Conservation (phyloP, 2,888 invertebrate genomes). For the Chironomus tentans region DNA sequence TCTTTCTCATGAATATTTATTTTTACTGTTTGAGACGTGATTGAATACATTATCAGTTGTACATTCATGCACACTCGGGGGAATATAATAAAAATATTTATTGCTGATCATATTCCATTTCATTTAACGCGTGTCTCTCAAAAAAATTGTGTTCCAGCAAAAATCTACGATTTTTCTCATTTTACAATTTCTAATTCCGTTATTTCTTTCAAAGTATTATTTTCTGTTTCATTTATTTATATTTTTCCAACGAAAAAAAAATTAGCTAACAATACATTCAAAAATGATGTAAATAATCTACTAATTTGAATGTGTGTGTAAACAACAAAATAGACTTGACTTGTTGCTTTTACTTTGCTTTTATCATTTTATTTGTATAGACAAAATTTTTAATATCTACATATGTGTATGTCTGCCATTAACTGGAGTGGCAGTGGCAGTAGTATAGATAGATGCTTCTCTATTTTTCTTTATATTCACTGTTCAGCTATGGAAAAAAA, state of each 20-base stretch:
- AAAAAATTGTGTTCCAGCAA: background rate
- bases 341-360: background rate
- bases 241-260: constrained; percentile 23
- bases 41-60: no score
- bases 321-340: background rate
- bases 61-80: no score
- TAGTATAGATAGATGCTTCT: background rate
- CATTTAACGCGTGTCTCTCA: no score
- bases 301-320: background rate
- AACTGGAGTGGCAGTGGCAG: background rate
- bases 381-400: background rate
- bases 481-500: no score
- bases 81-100: no score
- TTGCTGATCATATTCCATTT: no score
- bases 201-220: constrained; percentile 20
- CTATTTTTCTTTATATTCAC: no score
- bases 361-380: background rate
- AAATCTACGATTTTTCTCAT: background rate
- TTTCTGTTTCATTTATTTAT: constrained; percentile 22
- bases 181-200: constrained; percentile 24
- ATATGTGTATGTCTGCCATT: background rate
- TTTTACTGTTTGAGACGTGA: no score
- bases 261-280: constrained; percentile 16
- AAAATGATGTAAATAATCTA: background rate
- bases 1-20: no score